Evolutionary conservation across 2,888 invertebrate genomes (phyloP), one percentile per base, ranked within the genome.

Genomic region (Eledona agricola): DNA sequence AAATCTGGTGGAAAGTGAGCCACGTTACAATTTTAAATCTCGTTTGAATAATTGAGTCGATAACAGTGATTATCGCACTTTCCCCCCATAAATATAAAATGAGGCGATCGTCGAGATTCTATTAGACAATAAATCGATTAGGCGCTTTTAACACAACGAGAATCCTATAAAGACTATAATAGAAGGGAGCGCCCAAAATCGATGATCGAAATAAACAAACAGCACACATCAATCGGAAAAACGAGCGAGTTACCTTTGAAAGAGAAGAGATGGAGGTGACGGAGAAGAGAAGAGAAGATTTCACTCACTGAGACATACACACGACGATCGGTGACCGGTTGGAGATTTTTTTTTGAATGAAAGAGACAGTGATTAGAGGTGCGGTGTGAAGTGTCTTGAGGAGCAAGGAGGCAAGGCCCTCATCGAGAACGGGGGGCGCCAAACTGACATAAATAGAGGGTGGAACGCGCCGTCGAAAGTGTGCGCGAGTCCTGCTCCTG

Each of bases 371-470:
- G 23, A 32, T 43, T 43, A 43, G 28, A 40, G 29, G 43, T 43
- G 32, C 7, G 31, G 22, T 19, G 20, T 42, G 19, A 31, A 31
- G 43, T 43, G 32, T 43, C 11, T 25, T 43, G 29, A 40, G 42
- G 40, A 50, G 50, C 29, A 40, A 47, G 47, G 47, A 42, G 47
- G 53, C 47, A 32, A 53, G 47, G 53, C 47, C 53, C 53, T 49
- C 47, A 28, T 53, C 31, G 42, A 49, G 57, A 57, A 62, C 63
- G 64, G 62, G 59, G 62, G 64, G 65, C 60, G 65, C 63, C 64
- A 63, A 64, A 67, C 67, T 67, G 67, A 59, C 64, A 62, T 60
- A 58, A 63, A 65, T 63, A 58, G 62, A 63, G 65, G 64, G 63
- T 64, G 13, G 32, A 13, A 25, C 34, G 32, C n/a, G 23, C 31